Conservation (phyloP, 2,888 invertebrate species). For the Pyrocoelia pectoralis region DNA sequence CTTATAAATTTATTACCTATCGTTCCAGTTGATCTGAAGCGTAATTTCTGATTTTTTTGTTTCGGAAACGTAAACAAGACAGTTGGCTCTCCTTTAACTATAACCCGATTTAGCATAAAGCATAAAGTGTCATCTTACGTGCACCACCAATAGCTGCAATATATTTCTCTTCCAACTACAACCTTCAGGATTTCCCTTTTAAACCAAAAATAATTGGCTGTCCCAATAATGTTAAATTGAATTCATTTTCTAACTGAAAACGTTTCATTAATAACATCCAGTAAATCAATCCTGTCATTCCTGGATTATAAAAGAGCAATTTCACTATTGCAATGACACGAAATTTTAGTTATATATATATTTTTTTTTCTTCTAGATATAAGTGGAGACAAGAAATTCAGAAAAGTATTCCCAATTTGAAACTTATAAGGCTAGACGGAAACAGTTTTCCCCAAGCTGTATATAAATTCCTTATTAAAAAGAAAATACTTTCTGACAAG, state of each 20-base stretch:
- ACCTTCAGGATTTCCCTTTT: too few relatives aligned
- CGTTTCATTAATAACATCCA: not conserved
- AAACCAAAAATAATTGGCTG: too few relatives aligned
- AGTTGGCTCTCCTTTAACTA: not conserved
- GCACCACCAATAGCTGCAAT: not conserved
- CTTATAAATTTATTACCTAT: not conserved
- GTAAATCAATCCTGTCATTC: not conserved
- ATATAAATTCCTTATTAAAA: constrained; percentile 40
- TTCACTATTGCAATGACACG: not conserved
- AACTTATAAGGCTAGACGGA: constrained; percentile 31
- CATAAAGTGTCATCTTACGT: not conserved
- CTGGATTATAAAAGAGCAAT: not conserved
- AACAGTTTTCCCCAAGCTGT: constrained; percentile 33
- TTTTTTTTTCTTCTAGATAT: constrained; percentile 13
- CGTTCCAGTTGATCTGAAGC: not conserved
- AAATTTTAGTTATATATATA: constrained; percentile 10
- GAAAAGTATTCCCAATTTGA: constrained; percentile 34
- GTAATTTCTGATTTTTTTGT: not conserved
- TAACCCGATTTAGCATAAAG: not conserved
- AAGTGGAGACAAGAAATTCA: constrained; percentile 24
- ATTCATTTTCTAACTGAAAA: too few relatives aligned
- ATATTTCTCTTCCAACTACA: too few relatives aligned
- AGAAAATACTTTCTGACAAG: constrained; percentile 38
- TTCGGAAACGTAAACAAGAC: not conserved
- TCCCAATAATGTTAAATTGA: too few relatives aligned